Evolutionary conservation across 1,140 invertebrate genomes (phyloP), one percentile per base, ranked within the genome.

Genomic region (Cydia pomonella): DNA sequence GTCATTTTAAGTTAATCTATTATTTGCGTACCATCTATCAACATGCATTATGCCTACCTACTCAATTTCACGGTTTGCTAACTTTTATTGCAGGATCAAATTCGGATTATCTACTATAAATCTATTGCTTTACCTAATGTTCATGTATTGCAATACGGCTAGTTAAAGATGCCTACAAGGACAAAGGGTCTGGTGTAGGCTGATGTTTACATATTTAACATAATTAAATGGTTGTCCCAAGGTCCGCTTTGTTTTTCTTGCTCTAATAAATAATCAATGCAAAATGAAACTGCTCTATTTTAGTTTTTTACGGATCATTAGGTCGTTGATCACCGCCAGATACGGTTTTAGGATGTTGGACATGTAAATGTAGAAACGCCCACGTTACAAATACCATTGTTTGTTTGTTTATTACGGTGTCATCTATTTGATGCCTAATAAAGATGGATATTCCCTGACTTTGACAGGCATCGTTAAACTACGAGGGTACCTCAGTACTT

Each of bases 161-260:
- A 33, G 12, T 29, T 66, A 76, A 25, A 53, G 33, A 66, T 73
- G 25, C 6, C 7, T 16, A 69, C 33, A 88, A 90, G 88, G 85
- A 85, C 86, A 80, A 62, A 83, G 76, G 83, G 82, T 80, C 75
- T 66, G 5, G 62, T 73, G 89, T 90, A 82, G 88, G 89, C 76
- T n/a, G 82, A 82, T 85, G 82, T 86, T 84, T 79, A 77, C 77
- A 76, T 79, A 76, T 82, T 80, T 82, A 84, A 63, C 66, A 73
- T 53, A 80, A 82, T 16, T 79, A 85, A 84, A 72, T 63, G 74
- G 73, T 76, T 79, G 76, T 74, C n/a, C 64, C 83, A 85, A 87
- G 88, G 86, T 86, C 74, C 53, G 9, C 29, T 74, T 75, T 79
- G 78, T 77, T 79, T 76, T 77, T 23, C 69, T 76, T 76, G 75